These are phyloP conservation scores for Zhuqinia jingwanae DNA, from an alignment of 2,888 invertebrate species.

Conservation along the genomic window DNA sequence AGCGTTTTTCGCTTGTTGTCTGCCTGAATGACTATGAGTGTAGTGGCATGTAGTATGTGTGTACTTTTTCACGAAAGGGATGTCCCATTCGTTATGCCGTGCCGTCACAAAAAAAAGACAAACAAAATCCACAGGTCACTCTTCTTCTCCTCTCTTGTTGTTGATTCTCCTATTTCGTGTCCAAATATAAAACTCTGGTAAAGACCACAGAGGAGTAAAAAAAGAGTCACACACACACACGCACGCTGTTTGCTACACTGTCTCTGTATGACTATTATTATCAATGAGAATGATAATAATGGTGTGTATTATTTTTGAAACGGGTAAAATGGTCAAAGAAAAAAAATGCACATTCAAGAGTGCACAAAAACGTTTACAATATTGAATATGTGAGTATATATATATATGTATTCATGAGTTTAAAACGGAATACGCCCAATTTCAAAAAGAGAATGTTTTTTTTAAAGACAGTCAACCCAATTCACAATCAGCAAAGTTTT, in stretches of 20 bases:
- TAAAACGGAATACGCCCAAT: constrained; percentile 60
- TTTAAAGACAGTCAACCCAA: constrained; percentile 48
- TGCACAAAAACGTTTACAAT: constrained; percentile 25
- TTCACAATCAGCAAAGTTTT: constrained; percentile 38
- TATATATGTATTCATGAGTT: constrained; percentile 17
- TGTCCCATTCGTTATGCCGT: constrained; percentile 71
- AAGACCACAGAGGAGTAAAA: constrained; percentile 51
- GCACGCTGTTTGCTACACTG: constrained; percentile 12
- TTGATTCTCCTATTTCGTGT: constrained; percentile 67
- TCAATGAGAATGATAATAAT: constrained; percentile 11
- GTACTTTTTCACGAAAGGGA: constrained; percentile 56
- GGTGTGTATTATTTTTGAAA: constrained; percentile 55
- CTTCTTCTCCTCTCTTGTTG: constrained; percentile 47
- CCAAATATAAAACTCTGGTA: constrained; percentile 45
- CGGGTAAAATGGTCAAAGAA: constrained; percentile 25
- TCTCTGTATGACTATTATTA: constrained; percentile 29
- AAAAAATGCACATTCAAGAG: neutral
- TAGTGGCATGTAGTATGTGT: too few species aligned
- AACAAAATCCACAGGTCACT: constrained; percentile 73
- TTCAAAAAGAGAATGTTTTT: constrained; percentile 62
- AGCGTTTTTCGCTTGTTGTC: constrained; percentile 33
- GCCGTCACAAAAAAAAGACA: constrained; percentile 68
- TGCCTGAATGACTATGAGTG: constrained; percentile 5
- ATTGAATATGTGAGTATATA: neutral
- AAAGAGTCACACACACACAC: constrained; percentile 47